Evolutionary conservation across 2,113 vertebrate species (phyloP), one percentile per base, ranked within the genome.

Genomic region (Larimichthys crocea): DNA sequence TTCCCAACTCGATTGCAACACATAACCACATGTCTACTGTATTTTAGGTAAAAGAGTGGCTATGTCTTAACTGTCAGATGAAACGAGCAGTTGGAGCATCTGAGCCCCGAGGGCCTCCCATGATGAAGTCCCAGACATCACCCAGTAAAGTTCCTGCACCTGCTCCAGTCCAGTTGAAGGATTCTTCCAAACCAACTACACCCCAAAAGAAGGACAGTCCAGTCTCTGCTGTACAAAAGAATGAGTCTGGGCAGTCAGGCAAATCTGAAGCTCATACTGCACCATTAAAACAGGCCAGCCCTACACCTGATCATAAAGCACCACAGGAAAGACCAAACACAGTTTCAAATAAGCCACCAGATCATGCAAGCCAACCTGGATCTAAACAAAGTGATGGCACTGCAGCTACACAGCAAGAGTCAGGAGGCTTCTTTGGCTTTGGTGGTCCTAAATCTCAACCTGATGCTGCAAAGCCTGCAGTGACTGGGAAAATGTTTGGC

Each of bases 41-140:
- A 15, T 90, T 89, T 80, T 50, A 93, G 98, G 92, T 95, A 26
- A 96, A 95, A 24, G 97, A 99, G 84, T 99, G 98, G 98, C 96
- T 99, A 31, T 99, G 97, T 94, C 96, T 99, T 80, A 98, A 96
- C 90, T 99, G 98, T 88, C 98, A 99, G 93, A 96, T 98, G 96
- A 96, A 97, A 83, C 95, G 97, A 94, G 96, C 97, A 0, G 88
- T 97, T 31, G 95, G 93, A 73, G 94, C 93, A 56, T 92, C 96
- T 75, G 95, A 96, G 53, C 75, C 95, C 65, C 86, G 87, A 74
- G 90, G 92, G 12, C 83, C 84, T 79, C 91, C 74, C 0, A 59
- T 66, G 70, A 76, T 91, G 2, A 94, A 91, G 69, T 91, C 94
- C 53, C 93, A 95, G 20, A 86, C 90, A 29, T 86, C 89, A 10